Evolutionary conservation across 2,888 invertebrate species (phyloP).

Genomic region (Candidula unifasciata): DNA sequence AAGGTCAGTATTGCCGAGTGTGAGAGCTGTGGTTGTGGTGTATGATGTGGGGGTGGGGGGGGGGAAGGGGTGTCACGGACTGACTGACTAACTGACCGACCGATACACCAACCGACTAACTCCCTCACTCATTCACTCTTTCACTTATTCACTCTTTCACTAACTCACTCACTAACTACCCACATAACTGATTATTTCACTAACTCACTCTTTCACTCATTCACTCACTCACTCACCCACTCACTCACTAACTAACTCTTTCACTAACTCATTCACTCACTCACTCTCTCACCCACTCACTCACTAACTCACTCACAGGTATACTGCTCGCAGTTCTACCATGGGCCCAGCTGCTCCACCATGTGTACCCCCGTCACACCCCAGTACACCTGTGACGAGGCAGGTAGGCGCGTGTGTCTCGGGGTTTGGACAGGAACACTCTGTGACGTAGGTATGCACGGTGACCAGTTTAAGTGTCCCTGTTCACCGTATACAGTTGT

Average conservation of each 20-base stretch:
- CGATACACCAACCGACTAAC: background rate
- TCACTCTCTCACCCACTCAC: too few relatives aligned
- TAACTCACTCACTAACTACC: too few relatives aligned
- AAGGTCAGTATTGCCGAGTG: conserved; percentile 23
- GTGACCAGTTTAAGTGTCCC: too few relatives aligned
- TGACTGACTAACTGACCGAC: too few relatives aligned
- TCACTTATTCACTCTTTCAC: background rate
- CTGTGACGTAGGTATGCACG: conserved; percentile 25
- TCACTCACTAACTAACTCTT: too few relatives aligned
- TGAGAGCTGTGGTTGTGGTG: too few relatives aligned
- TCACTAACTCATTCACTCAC: too few relatives aligned
- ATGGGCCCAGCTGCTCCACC: conserved; percentile 19
- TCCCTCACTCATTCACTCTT: background rate
- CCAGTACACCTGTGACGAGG: conserved; percentile 22
- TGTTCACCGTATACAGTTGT: too few relatives aligned
- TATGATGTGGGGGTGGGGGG: too few relatives aligned
- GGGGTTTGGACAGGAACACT: conserved; percentile 22
- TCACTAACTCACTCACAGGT: conserved; percentile 9
- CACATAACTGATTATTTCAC: background rate
- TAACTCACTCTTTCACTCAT: too few relatives aligned
- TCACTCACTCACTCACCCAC: too few relatives aligned
- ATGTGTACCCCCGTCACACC: conserved; percentile 9
- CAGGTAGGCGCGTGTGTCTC: conserved; percentile 31
- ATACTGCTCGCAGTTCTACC: conserved; percentile 29
- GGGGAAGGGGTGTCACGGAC: too few relatives aligned